phyloP scores from a whole-genome alignment of 2,113 vertebrate species.

The Poeciliopsis retropinna region DNA sequence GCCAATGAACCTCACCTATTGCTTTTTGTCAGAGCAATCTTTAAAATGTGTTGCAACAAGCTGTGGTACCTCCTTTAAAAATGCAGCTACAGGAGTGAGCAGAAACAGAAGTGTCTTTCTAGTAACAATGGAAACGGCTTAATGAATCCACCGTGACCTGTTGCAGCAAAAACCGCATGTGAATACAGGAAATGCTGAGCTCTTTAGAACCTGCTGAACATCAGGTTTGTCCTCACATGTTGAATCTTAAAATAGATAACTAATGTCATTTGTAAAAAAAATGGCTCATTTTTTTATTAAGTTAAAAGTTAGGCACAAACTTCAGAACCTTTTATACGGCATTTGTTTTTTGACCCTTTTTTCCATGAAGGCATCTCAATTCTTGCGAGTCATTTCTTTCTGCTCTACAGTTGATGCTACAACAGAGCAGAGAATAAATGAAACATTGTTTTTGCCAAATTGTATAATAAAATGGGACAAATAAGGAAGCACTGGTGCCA shows the following conservation, averaged over 20 bases:
- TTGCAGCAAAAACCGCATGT: neutral
- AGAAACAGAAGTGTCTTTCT: neutral
- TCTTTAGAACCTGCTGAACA: neutral
- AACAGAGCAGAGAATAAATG: conserved; percentile 3
- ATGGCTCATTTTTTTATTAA: neutral
- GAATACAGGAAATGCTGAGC: neutral
- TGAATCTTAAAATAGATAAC: neutral
- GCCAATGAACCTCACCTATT: neutral
- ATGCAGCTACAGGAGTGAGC: conserved; percentile 6
- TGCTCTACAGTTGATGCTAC: conserved; percentile 17
- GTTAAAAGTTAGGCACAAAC: no score
- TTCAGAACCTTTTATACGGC: neutral
- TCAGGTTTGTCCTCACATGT: neutral
- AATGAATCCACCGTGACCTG: neutral
- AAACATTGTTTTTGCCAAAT: neutral
- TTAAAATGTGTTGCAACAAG: conserved; percentile 19
- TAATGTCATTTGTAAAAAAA: no score
- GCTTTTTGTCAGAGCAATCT: neutral
- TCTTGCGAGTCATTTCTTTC: conserved; percentile 43
- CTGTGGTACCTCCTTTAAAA: neutral
- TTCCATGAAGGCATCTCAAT: conserved; percentile 34
- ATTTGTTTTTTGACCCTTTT: conserved; percentile 37
- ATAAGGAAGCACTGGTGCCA: neutral
- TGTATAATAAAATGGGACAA: neutral
- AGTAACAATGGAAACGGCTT: neutral